Conservation (phyloP, 2,888 invertebrate species). For the Rutpela maculata region DNA sequence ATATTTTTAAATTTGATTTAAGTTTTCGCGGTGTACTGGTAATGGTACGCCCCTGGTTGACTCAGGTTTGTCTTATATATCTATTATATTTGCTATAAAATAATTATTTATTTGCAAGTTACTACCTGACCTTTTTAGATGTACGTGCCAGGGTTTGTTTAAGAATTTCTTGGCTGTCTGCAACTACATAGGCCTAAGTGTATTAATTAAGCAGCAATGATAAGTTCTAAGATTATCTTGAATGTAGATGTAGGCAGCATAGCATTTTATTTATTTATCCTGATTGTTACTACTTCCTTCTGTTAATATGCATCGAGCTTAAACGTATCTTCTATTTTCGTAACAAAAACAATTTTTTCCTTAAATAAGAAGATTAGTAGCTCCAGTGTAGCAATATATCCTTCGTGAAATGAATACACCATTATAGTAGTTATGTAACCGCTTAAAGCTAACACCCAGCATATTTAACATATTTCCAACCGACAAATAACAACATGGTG, state of each 20-base stretch:
- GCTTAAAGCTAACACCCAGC: conserved; percentile 34
- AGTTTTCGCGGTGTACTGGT: too few species aligned
- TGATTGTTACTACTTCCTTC: conserved; percentile 2
- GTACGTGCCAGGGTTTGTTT: too few species aligned
- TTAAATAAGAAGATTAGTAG: conserved; percentile 30
- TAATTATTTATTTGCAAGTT: too few species aligned
- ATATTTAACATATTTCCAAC: conserved; percentile 39
- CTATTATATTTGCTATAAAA: too few species aligned
- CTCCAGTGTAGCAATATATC: conserved; percentile 24
- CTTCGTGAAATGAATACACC: conserved; percentile 23
- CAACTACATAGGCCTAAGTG: too few species aligned
- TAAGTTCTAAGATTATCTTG: too few species aligned
- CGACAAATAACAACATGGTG: conserved; percentile 37
- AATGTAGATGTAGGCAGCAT: background rate
- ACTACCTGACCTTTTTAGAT: too few species aligned
- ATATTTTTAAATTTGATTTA: too few species aligned
- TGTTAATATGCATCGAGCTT: background rate
- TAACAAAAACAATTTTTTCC: background rate
- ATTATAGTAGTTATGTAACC: conserved; percentile 32
- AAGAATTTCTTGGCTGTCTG: too few species aligned
- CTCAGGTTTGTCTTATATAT: too few species aligned
- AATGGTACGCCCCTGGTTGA: too few species aligned
- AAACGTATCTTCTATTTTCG: background rate
- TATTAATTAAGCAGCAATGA: too few species aligned
- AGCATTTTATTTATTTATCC: background rate